A percentile compares a stretch with the other conserved stretches of the same genome.
These are phyloP conservation scores for Rhea pennata DNA, from an alignment of 2,113 vertebrate genomes.

Conservation along the genomic window DNA sequence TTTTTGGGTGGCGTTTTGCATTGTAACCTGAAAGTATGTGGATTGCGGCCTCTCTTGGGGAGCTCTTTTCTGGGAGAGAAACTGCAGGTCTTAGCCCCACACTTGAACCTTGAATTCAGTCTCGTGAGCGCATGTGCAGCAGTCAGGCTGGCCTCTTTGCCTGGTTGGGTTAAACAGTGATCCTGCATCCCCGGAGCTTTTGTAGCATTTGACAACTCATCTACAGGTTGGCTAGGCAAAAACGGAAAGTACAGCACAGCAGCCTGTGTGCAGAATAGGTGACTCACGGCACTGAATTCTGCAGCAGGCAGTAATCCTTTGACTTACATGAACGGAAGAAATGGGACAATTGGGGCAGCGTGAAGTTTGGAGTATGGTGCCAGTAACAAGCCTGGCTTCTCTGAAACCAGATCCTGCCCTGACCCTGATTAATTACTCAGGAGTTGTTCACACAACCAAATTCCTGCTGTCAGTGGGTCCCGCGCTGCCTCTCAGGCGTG, in stretches of 20 bases:
- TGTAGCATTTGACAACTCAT: background rate
- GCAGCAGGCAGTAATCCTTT: background rate
- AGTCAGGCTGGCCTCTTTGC: rapidly evolving
- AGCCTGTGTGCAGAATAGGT: background rate
- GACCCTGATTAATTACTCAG: conserved; percentile 73
- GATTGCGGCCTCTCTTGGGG: background rate
- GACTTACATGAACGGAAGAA: background rate
- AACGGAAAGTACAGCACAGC: background rate
- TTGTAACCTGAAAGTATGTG: background rate
- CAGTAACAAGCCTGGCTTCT: conserved; percentile 41
- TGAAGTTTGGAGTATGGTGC: conserved; percentile 24
- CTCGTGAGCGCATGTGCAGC: background rate
- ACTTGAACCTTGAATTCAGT: background rate
- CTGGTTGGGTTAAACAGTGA: background rate
- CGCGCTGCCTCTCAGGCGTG: conserved; percentile 23
- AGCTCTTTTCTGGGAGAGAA: background rate
- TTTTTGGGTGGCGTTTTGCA: background rate
- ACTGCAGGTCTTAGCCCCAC: background rate
- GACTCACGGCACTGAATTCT: background rate
- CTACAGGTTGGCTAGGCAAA: background rate
- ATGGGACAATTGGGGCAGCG: background rate
- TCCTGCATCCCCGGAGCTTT: background rate
- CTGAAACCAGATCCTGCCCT: conserved; percentile 72
- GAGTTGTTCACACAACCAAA: conserved; percentile 64
- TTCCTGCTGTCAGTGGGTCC: conserved; percentile 54